These are phyloP conservation scores for Dryomyza anilis DNA, from an alignment of 2,888 invertebrate genomes.

Conservation along the genomic window DNA sequence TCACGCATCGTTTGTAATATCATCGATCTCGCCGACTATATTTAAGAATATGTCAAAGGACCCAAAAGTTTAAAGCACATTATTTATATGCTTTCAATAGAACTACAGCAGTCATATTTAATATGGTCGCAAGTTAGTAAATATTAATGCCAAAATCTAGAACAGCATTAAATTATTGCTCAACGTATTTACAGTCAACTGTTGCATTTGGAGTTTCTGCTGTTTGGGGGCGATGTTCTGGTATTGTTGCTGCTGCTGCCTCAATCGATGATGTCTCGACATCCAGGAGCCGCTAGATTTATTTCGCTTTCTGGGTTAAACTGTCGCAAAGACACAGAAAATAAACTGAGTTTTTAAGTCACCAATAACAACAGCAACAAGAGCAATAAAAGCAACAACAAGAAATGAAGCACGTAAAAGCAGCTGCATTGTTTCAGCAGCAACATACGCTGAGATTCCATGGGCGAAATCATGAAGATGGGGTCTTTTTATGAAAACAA, in stretches of 20 bases:
- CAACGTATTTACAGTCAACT: constrained; percentile 5
- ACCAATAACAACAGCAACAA: neutral
- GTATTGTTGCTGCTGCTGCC: neutral
- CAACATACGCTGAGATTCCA: neutral
- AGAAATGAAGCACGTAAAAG: no score
- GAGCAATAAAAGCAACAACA: no score
- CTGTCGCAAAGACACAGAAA: constrained; percentile 8
- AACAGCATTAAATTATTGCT: constrained; percentile 15
- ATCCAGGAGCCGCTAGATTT: constrained; percentile 33
- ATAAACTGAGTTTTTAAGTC: neutral
- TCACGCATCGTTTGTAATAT: no score
- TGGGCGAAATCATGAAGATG: constrained; percentile 1
- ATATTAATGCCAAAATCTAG: neutral
- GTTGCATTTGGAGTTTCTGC: no score
- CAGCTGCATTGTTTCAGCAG: constrained; percentile 1
- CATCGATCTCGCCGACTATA: no score
- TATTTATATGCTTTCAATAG: no score
- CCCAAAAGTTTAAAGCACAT: no score
- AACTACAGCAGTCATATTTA: no score
- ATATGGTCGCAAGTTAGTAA: neutral
- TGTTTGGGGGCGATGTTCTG: no score
- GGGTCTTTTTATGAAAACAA: constrained; percentile 37
- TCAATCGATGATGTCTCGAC: constrained; percentile 14
- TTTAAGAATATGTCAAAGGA: no score
- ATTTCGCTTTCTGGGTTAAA: constrained; percentile 33